Base-by-base conservation (phyloP, 1,140 invertebrate species). In the Tetragnatha versicolor region DNA sequence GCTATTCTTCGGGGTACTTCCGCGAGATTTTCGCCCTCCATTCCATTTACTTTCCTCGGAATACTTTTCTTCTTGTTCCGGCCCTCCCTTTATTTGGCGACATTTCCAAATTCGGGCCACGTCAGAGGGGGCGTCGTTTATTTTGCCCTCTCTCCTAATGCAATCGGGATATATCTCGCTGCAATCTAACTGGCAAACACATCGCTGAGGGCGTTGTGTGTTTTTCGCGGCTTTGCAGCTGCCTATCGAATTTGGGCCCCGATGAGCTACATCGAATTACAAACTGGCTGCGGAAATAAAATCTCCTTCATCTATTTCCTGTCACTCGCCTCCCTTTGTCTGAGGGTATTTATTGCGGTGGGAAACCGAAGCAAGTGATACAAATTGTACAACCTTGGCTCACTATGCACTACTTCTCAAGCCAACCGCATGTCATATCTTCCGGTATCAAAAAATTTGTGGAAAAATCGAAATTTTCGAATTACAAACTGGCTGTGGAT, bases 101-200 rank as follows among this genome's bases (percentile, higher is more conserved):
- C 72, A 75, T 75, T 75, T 75, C 72, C 58, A 75, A 75, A 75
- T 75, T 75, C 72, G 45, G 72, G 72, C 61, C 72, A 75, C 72
- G 72, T 75, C 72, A 75, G 39, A 47, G 63, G 61, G 55, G 72
- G 37, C 72, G 72, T 75, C 58, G 55, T 75, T 75, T 75, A 75
- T 75, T 75, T 61, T 75, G 72, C 72, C 45, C 49, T 47, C 42
- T 29, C 42, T 63, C 58, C 58, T 75, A 75, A 75, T 75, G 72
- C 72, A 63, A 75, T 75, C 37, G 72, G 51, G 22, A 17, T 55
- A 39, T 25, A 17, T 29, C 49, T 25, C 20, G 10, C 35, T 45
- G 37, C 72, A 63, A 75, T 75, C 72, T 61, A 75, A 75, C 72
- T 45, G 70, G 55, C 45, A 63, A 75, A 75, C 72, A 75, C 42